Base-by-base conservation (phyloP, 2,797 vertebrate species). In the Heterohyrax brucei region DNA sequence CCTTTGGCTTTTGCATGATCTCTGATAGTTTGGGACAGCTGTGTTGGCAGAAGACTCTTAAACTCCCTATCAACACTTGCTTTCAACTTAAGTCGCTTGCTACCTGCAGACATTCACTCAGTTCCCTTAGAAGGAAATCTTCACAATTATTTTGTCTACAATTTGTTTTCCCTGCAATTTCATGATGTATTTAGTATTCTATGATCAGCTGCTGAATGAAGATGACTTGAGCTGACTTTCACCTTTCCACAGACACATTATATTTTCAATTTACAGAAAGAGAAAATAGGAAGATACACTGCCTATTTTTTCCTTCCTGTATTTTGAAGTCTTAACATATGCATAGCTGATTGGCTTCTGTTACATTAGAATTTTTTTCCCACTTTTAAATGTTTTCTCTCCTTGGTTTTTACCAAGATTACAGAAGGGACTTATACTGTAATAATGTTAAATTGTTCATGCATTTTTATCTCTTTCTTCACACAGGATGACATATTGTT, bases 81-180 rank as follows among this genome's bases (percentile, higher is more conserved):
- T 56, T 82, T 46, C 78, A 24, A 7, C 7, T 6, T 24, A 50
- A 92, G 86, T 21, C 59, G 86, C 66, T 94, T 0, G 3, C 83
- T 94, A 87, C 91, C 87, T 95, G 88, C 48, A 48, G 64, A 82
- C 77, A 39, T 10, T 13, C 26, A 95, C 30, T 33, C 24, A 30
- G 28, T 66, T 72, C 94, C 82, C 88, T 76, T 12, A 72, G 90
- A 91, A 94, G 72, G 91, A 83, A 89, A 78, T 12, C 26, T 33
- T 73, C 81, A 6, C 18, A 22, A 77, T 24, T n/a, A 39, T 94
- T 50, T 28, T 24, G 56, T 66, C 83, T 94, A 89, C 94, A 91
- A 87, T 75, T 7, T 14, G 26, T 68, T 62, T 90, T 89, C 68
- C 33, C 75, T 76, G 89, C 96, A 93, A 92, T 97, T 61, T 78